A percentile compares a stretch with the other conserved stretches of the same genome.
These are phyloP conservation scores for Leptinotarsa tumamoca DNA, from an alignment of 2,888 invertebrate genomes.

Conservation along the genomic window DNA sequence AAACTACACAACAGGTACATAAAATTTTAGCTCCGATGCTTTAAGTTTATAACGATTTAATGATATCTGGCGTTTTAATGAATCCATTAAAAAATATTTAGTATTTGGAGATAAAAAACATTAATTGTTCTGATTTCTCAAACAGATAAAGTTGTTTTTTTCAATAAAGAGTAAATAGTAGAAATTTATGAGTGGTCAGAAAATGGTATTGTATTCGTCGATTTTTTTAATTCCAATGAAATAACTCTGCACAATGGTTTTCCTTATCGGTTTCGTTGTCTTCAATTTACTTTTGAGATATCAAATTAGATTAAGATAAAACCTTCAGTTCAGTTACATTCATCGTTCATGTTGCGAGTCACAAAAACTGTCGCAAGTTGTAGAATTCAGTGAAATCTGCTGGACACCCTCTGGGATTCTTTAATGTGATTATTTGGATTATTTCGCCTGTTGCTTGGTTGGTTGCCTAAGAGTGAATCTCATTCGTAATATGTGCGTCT, in stretches of 20 bases:
- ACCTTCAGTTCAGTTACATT: conserved; percentile 5
- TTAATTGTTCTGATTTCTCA: too few species aligned
- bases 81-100: too few species aligned
- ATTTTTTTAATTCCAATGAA: neutral
- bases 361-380: neutral
- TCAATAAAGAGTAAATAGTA: too few species aligned
- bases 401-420: neutral
- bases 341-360: neutral
- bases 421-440: neutral
- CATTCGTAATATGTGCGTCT: too few species aligned
- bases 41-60: too few species aligned
- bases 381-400: neutral
- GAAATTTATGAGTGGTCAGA: too few species aligned
- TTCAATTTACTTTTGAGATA: conserved; percentile 24
- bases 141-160: too few species aligned
- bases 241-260: conserved; percentile 20
- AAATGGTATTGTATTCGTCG: too few species aligned
- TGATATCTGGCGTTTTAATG: too few species aligned
- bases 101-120: too few species aligned
- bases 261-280: conserved; percentile 17
- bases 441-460: neutral
- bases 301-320: conserved; percentile 24
- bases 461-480: neutral
- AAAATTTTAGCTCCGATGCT: too few species aligned
- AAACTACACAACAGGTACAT: too few species aligned